These are phyloP conservation scores for Polydrusus tereticollis DNA, from an alignment of 2,888 invertebrate species.

Conservation along the genomic window DNA sequence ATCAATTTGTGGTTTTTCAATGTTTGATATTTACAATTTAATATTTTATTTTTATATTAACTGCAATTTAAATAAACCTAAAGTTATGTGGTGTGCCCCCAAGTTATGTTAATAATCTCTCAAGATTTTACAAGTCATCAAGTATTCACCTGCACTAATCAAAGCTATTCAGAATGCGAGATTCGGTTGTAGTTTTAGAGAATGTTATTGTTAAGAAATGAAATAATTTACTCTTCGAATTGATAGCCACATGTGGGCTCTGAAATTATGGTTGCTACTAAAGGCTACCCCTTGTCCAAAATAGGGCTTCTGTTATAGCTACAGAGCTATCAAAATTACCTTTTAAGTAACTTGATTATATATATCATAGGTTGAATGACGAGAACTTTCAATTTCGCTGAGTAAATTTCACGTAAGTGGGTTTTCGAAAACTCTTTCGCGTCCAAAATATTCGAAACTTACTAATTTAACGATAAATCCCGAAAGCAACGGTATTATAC, in stretches of 20 bases:
- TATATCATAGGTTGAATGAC: too few species aligned
- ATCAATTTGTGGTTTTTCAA: too few species aligned
- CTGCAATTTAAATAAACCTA: neutral
- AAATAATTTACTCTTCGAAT: slow-evolving; percentile 62
- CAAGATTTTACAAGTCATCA: slow-evolving; percentile 60
- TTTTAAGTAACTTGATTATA: too few species aligned
- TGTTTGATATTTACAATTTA: slow-evolving; percentile 38
- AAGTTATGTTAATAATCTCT: slow-evolving; percentile 13
- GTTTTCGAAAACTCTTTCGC: too few species aligned
- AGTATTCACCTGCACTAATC: slow-evolving; percentile 63
- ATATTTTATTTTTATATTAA: neutral
- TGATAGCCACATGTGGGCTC: slow-evolving; percentile 57
- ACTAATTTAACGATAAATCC: too few species aligned
- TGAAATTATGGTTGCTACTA: slow-evolving; percentile 13
- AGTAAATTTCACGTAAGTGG: too few species aligned
- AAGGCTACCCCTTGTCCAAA: slow-evolving; percentile 19
- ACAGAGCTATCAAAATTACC: too few species aligned
- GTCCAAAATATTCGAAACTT: too few species aligned
- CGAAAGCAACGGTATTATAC: too few species aligned
- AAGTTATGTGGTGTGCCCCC: neutral
- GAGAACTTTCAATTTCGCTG: too few species aligned
- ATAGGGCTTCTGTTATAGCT: slow-evolving; percentile 29
- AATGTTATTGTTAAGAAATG: slow-evolving; percentile 57
- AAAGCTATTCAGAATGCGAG: slow-evolving; percentile 60
- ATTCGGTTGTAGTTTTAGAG: slow-evolving; percentile 56